Evolutionary conservation across 2,888 invertebrate genomes (phyloP), one percentile per base, ranked within the genome.

Genomic region (Hoplodrina ambigua): DNA sequence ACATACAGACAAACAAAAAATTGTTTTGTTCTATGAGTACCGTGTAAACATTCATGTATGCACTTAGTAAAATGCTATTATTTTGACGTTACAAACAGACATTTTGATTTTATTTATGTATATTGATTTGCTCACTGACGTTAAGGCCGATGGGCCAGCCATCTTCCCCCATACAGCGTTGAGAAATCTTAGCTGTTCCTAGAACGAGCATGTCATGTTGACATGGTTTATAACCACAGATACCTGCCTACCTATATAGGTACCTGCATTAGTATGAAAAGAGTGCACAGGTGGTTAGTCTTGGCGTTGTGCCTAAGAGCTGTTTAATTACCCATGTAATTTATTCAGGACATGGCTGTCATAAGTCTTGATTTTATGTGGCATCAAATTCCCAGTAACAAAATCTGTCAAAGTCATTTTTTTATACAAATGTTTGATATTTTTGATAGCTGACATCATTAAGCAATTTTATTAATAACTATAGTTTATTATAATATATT

Each of bases 131-230:
- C 50, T 33, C 60, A 46, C 30, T 30, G 54, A 62, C 57, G 50
- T n/a, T 49, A 59, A 46, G n/a, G 50, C 33, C 62, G 60, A 66
- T 60, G 20, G 57, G 25, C 37, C 53, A 59, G 52, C 50, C 61
- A 33, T 65, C 54, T 55, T 37, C 52, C 54, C 81, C 30, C 15
- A 70, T 73, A 77, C 4, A 74, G 80, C 10, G 33, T 30, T 25
- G 72, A 75, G 83, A 83, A 72, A 80, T 74, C 72, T 68, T 19
- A 64, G 54, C 57, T 15, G 56, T 73, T 70, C 62, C 56, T 60
- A 54, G 75, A 20, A 61, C 11, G 46, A 57, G 53, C 56, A 49
- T n/a, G 71, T 65, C 56, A 49, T n/a, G 71, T 65, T 80, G 76
- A 72, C 80, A 80, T 53, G 50, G 75, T 67, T 64, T 68, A 52